A percentile compares a stretch with the other conserved stretches of the same genome.
Conservation (phyloP, 2,888 invertebrate species). For the Drosophila austrosaltans region DNA sequence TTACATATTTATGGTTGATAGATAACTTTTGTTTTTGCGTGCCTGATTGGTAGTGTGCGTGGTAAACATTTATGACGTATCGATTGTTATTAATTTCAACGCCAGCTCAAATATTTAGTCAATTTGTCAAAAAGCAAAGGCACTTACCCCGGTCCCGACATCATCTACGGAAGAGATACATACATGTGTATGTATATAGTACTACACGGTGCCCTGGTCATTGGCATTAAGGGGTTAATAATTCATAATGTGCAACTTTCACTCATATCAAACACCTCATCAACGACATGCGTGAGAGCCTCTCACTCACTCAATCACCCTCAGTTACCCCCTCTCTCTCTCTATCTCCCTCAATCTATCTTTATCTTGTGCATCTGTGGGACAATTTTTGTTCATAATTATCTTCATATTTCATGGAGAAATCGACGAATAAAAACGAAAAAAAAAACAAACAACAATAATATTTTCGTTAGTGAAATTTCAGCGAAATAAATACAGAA, state of each 20-base stretch:
- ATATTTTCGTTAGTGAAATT: slow-evolving; percentile 16
- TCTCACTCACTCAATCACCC: background rate
- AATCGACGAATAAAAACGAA: slow-evolving; percentile 31
- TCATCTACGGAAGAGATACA: slow-evolving; percentile 23
- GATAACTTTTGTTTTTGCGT: slow-evolving; percentile 56
- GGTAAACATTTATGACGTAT: slow-evolving; percentile 74
- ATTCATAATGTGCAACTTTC: slow-evolving; percentile 62
- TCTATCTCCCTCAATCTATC: slow-evolving; percentile 26
- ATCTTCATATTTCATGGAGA: slow-evolving; percentile 68
- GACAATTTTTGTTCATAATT: slow-evolving; percentile 66
- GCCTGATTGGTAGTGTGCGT: slow-evolving; percentile 56
- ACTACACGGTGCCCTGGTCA: background rate
- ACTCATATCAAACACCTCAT: slow-evolving; percentile 60
- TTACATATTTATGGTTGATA: no score
- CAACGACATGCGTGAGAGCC: slow-evolving; percentile 42
- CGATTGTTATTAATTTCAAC: slow-evolving; percentile 72
- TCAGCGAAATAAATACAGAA: slow-evolving; percentile 22
- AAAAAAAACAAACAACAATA: background rate
- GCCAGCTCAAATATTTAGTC: slow-evolving; percentile 71
- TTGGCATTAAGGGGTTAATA: slow-evolving; percentile 58
- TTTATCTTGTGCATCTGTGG: slow-evolving; percentile 17
- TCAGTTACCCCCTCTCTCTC: background rate
- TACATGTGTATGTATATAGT: background rate
- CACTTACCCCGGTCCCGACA: background rate
- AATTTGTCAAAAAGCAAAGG: slow-evolving; percentile 68